Evolutionary conservation across 1,140 invertebrate species (phyloP).

Genomic region (Pinna nobilis): DNA sequence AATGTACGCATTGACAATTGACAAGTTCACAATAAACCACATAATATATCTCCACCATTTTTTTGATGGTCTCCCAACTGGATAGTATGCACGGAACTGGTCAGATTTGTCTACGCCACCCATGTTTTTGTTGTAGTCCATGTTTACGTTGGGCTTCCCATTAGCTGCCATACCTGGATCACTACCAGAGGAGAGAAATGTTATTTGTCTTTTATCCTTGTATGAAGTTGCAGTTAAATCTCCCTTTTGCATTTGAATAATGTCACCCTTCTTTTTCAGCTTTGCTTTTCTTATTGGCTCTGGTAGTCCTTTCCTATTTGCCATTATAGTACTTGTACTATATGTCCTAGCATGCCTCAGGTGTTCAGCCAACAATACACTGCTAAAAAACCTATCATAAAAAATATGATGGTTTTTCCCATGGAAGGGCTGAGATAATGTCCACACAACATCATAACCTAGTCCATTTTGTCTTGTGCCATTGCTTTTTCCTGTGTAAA

Average conservation of each 20-base stretch:
- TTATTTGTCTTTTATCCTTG: background rate
- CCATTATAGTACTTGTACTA: background rate
- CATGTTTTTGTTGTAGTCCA: background rate
- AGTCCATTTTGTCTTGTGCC: background rate
- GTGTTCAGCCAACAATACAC: background rate
- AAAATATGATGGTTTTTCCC: background rate
- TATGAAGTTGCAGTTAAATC: background rate
- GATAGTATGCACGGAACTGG: slow-evolving; percentile 8
- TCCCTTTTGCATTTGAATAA: background rate
- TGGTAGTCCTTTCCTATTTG: background rate
- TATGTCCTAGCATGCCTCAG: background rate
- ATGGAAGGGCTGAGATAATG: background rate
- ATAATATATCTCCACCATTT: slow-evolving; percentile 20
- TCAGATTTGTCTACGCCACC: slow-evolving; percentile 16
- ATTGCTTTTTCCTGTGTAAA: slow-evolving; percentile 4
- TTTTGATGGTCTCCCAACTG: slow-evolving; percentile 7
- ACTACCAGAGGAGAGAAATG: background rate
- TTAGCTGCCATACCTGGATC: background rate
- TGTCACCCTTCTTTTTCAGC: background rate
- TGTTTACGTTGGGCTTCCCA: background rate
- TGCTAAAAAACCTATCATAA: background rate
- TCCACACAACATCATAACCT: background rate
- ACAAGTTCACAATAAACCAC: slow-evolving; percentile 2
- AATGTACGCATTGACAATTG: slow-evolving; percentile 10
- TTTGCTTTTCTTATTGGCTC: background rate